Evolutionary conservation across 2,113 vertebrate species (phyloP).

Genomic region (Anolis sagrei): DNA sequence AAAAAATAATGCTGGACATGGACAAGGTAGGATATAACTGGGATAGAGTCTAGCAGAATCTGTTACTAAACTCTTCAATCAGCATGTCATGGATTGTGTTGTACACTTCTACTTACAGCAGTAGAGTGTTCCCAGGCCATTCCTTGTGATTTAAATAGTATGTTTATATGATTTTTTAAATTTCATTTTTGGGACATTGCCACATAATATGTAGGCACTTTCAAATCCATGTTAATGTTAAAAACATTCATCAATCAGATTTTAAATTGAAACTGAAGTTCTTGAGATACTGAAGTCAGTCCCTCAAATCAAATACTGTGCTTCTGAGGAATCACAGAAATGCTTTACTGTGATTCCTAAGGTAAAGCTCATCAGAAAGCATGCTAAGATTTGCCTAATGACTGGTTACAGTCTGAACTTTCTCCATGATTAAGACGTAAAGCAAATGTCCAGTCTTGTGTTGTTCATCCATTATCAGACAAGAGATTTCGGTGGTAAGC

Average conservation of each 20-base stretch:
- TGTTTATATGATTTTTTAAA: too few relatives aligned
- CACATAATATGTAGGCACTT: not conserved
- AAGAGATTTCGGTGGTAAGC: not conserved
- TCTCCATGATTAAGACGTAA: not conserved
- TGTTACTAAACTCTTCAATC: not conserved
- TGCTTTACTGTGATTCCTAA: not conserved
- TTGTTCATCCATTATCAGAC: not conserved
- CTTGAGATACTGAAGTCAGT: not conserved
- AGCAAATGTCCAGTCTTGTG: not conserved
- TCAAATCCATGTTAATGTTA: not conserved
- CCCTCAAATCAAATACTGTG: not conserved
- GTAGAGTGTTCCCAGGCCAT: not conserved
- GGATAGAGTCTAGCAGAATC: not conserved
- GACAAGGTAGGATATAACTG: too few relatives aligned
- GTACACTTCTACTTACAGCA: not conserved
- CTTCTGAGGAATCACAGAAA: not conserved
- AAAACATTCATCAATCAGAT: not conserved
- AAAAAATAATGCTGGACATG: too few relatives aligned
- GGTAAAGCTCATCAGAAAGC: not conserved
- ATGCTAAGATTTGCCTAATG: not conserved
- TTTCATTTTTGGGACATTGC: not conserved
- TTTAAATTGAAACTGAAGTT: not conserved
- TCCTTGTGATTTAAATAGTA: not conserved
- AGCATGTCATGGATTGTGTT: not conserved
- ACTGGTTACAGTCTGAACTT: not conserved